Evolutionary conservation across 2,888 invertebrate species (phyloP), one percentile per base, ranked within the genome.

Genomic region (Chymomyza procnemis): DNA sequence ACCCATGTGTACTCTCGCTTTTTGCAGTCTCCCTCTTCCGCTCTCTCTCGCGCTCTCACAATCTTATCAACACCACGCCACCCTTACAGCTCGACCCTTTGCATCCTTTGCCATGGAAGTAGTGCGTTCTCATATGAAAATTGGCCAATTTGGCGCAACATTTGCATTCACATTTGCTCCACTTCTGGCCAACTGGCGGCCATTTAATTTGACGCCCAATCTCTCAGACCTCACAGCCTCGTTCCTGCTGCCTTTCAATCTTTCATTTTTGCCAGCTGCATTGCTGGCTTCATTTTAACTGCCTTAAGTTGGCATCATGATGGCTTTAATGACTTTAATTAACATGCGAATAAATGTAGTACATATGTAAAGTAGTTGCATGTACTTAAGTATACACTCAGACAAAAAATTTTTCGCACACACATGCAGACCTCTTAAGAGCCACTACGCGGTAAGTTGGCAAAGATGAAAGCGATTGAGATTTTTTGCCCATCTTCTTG

Each of bases 321-420:
- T 64, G 71, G 76, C 76, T 83, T 62, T 80, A 83, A 83, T 80
- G 76, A 76, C 79, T 80, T 80, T 80, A 83, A 80, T 80, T 83
- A 83, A 80, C 80, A 80, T 80, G 61, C 54, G 12, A 54, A 54
- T 18, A 54, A 4, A 54, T 18, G 48, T 18, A 16, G 18, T 18
- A 18, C 6, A 6, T 18, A 8, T 8, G 50, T 50, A 19, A 8
- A 50, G 19, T 6, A 50, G 50, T 50, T 16, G 26, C 50, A 50
- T 41, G 50, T 12, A 19, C 50, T 12, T 19, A 50, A 50, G n/a
- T 26, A 6, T 26, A 26, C 26, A 26, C 26, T 26, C 6, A 6
- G 26, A 26, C 26, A 26, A 26, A 26, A 26, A 26, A 26, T 26
- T 26, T 6, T 26, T 4, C 6, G 26, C 26, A 26, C 26, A 26